Evolutionary conservation across 2,113 vertebrate genomes (phyloP).

Genomic region (Dinomys branickii): DNA sequence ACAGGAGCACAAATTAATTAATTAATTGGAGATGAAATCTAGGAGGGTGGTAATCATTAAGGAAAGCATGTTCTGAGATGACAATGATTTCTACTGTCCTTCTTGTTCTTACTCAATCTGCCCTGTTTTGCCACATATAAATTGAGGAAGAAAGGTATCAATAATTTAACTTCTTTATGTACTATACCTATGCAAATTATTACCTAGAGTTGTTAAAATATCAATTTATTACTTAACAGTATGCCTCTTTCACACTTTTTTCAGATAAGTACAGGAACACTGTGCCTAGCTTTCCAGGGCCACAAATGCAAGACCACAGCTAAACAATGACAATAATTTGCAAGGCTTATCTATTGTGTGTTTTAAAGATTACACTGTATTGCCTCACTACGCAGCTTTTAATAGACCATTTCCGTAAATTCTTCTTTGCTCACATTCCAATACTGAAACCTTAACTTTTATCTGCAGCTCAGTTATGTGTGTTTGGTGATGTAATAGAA

Average conservation of each 20-base stretch:
- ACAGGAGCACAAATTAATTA: background rate
- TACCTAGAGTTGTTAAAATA: constrained; percentile 10
- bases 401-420: background rate
- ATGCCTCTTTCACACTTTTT: background rate
- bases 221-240: background rate
- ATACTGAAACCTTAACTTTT: constrained; percentile 42
- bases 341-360: background rate
- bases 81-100: background rate
- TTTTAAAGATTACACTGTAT: background rate
- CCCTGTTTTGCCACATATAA: background rate
- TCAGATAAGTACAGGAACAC: background rate
- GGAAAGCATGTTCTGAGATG: background rate
- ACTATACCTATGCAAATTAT: background rate
- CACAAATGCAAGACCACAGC: background rate
- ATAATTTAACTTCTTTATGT: constrained; percentile 37
- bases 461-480: constrained; percentile 22
- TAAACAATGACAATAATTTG: constrained; percentile 3
- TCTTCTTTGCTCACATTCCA: background rate
- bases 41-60: background rate
- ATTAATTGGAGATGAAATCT: background rate
- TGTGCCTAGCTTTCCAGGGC: background rate
- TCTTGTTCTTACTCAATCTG: background rate
- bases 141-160: background rate
- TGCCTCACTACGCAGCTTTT: background rate
- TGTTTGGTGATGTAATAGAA: constrained; percentile 38